Evolutionary conservation across 2,888 invertebrate species (phyloP).

Genomic region (Gortyna flavago): DNA sequence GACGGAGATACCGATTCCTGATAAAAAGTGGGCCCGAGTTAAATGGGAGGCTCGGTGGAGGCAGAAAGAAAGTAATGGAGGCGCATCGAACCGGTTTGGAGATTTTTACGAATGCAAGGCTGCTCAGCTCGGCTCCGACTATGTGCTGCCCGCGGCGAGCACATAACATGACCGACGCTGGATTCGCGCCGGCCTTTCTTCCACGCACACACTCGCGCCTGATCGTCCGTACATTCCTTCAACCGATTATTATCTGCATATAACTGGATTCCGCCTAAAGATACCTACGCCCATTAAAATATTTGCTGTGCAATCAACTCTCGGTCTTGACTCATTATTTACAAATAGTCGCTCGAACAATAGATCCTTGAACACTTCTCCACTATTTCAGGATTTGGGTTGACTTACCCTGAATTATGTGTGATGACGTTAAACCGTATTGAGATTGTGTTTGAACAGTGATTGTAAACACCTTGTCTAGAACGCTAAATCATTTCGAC

Average conservation of each 20-base stretch:
- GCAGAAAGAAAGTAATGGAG: constrained; percentile 90
- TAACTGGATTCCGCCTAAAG: constrained; percentile 84
- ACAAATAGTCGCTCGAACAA: constrained; percentile 78
- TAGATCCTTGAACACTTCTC: constrained; percentile 76
- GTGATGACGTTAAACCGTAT: constrained; percentile 69
- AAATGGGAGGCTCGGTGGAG: constrained; percentile 89
- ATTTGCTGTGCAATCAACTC: constrained; percentile 80
- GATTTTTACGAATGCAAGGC: constrained; percentile 90
- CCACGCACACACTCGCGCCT: constrained; percentile 78
- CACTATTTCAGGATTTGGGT: constrained; percentile 82
- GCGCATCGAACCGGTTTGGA: constrained; percentile 90
- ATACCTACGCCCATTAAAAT: constrained; percentile 82
- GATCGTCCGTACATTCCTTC: constrained; percentile 74
- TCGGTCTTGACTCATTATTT: constrained; percentile 75
- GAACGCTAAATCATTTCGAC: constrained; percentile 73
- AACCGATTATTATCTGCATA: constrained; percentile 84
- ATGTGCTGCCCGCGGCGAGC: constrained; percentile 84
- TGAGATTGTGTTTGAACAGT: constrained; percentile 68
- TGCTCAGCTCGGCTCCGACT: constrained; percentile 82
- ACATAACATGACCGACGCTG: constrained; percentile 86
- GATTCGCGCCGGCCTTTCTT: constrained; percentile 88
- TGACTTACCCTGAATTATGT: constrained; percentile 75
- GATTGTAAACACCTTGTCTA: constrained; percentile 78
- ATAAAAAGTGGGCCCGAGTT: constrained; percentile 90
- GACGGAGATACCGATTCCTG: constrained; percentile 90